Percentiles rank a stretch among this genome's conserved stretches.
Evolutionary conservation across 2,888 invertebrate species (phyloP).

Genomic region (Aporophyla lueneburgensis): DNA sequence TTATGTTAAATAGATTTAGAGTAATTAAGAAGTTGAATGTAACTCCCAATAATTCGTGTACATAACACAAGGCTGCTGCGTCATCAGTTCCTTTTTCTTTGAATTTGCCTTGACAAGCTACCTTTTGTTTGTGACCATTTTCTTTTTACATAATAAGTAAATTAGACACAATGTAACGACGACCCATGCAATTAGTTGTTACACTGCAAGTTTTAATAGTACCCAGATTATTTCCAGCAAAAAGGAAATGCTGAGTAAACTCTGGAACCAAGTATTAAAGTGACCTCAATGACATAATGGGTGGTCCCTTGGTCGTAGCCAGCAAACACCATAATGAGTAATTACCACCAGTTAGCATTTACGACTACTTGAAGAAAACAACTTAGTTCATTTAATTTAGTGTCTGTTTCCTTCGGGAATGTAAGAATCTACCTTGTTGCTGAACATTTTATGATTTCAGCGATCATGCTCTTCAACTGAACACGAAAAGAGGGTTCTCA

Average conservation of each 20-base stretch:
- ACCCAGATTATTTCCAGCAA: not conserved
- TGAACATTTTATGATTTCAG: not conserved
- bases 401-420: conserved; percentile 21
- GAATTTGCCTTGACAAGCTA: too few relatives aligned
- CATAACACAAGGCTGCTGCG: too few relatives aligned
- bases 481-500: not conserved
- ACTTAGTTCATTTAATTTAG: conserved; percentile 36
- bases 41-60: too few relatives aligned
- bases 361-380: conserved; percentile 52
- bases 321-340: conserved; percentile 40
- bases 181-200: not conserved
- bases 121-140: too few relatives aligned
- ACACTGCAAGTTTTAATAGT: not conserved
- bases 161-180: not conserved
- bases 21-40: too few relatives aligned
- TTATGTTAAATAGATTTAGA: too few relatives aligned
- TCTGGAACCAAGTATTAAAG: conserved; percentile 35
- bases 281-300: conserved; percentile 54
- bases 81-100: too few relatives aligned
- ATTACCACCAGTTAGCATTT: conserved; percentile 42
- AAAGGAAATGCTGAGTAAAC: conserved; percentile 35
- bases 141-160: not conserved
- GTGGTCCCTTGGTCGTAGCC: conserved; percentile 20
- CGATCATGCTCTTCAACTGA: not conserved
- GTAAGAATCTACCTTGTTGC: not conserved